Evolutionary conservation across 2,888 invertebrate genomes (phyloP).

Genomic region (Merodon equestris): DNA sequence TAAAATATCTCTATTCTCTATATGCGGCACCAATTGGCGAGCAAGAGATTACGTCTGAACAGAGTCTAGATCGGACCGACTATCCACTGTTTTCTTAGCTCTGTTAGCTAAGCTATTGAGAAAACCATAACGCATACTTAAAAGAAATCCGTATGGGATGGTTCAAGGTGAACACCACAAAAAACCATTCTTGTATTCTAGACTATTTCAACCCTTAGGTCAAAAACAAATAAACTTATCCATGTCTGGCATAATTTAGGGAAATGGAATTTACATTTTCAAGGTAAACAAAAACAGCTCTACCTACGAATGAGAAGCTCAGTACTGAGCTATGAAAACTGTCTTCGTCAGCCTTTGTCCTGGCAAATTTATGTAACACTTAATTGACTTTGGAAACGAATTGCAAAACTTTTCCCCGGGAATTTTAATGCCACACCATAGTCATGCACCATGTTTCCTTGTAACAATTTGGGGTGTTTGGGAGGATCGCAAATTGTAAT

Average conservation of each 20-base stretch:
- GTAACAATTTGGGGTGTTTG: conserved; percentile 35
- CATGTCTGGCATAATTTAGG: conserved; percentile 31
- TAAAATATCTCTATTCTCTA: too few species aligned
- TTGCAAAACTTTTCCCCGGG: conserved; percentile 29
- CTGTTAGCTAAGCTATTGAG: too few species aligned
- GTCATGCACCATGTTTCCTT: conserved; percentile 17
- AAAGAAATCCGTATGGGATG: too few species aligned
- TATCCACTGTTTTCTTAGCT: too few species aligned
- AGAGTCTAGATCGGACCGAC: too few species aligned
- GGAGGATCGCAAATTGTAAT: conserved; percentile 26
- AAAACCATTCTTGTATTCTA: too few species aligned
- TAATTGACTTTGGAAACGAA: conserved; percentile 41
- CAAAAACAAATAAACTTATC: conserved; percentile 10
- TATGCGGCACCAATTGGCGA: too few species aligned
- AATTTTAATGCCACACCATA: conserved; percentile 27
- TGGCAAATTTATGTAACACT: conserved; percentile 10
- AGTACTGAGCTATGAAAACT: background rate
- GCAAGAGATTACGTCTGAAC: too few species aligned
- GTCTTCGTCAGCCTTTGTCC: background rate
- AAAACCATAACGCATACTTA: too few species aligned
- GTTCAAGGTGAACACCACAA: too few species aligned
- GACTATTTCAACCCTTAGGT: too few species aligned
- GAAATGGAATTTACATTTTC: conserved; percentile 25
- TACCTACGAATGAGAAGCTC: background rate
- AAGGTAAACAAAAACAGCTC: conserved; percentile 27